Conservation (phyloP, 2,797 vertebrate species). For the Tachyglossus aculeatus region DNA sequence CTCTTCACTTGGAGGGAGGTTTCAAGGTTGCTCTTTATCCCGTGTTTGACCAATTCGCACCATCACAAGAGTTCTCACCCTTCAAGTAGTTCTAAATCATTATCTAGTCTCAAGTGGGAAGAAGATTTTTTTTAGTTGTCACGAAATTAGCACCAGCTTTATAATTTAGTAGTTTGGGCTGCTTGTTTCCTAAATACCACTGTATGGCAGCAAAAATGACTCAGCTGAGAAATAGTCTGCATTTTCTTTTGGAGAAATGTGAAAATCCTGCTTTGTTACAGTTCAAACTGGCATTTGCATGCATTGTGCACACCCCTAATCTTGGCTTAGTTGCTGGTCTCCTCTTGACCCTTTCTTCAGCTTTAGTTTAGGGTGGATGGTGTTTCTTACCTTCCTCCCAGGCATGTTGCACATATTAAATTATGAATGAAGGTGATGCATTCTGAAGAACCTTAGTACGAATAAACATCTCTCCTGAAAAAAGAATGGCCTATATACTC, state of each 20-base stretch:
- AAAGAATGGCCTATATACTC: conserved; percentile 46
- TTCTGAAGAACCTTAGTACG: conserved; percentile 44
- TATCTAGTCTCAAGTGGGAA: no score
- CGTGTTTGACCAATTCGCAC: conserved; percentile 20
- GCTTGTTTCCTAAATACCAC: conserved; percentile 34
- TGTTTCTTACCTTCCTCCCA: conserved; percentile 51
- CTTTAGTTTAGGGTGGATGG: conserved; percentile 38
- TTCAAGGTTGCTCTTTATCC: conserved; percentile 1
- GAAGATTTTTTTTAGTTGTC: not conserved
- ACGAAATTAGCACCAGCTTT: conserved; percentile 48
- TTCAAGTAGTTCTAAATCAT: no score
- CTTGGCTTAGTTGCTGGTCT: no score
- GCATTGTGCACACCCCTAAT: no score
- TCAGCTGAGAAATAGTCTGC: conserved; percentile 9
- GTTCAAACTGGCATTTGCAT: no score
- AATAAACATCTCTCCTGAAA: conserved; percentile 56
- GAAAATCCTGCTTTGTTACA: not conserved
- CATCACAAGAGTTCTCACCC: no score
- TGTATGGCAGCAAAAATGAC: conserved; percentile 9
- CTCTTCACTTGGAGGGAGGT: conserved; percentile 1
- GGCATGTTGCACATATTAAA: conserved; percentile 45
- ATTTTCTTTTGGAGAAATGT: conserved; percentile 2
- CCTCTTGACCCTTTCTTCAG: conserved; percentile 2
- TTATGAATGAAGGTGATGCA: conserved; percentile 57
- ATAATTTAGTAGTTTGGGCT: conserved; percentile 23